phyloP scores from a whole-genome alignment of 2,113 vertebrate species.

The Motacilla tschutschensis region DNA sequence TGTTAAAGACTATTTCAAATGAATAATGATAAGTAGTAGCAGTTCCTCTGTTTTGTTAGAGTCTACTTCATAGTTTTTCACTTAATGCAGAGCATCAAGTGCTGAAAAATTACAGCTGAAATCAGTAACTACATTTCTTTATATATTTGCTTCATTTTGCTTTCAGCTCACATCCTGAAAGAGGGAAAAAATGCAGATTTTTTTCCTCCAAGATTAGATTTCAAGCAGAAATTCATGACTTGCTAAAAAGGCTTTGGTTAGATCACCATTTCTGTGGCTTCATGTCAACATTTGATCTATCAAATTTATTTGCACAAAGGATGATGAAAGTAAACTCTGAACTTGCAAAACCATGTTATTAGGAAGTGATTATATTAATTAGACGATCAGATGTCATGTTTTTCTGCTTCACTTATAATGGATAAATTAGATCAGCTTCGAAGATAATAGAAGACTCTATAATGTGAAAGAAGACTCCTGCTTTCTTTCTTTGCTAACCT shows the following conservation, averaged over 20 bases:
- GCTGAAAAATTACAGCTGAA: background rate
- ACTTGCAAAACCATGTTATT: slow-evolving; percentile 1
- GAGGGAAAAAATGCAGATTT: background rate
- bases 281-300: slow-evolving; percentile 15
- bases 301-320: slow-evolving; percentile 12
- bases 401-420: background rate
- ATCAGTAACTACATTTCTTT: background rate
- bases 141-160: background rate
- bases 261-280: background rate
- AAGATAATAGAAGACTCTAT: background rate
- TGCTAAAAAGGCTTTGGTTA: background rate
- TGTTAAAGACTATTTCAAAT: background rate
- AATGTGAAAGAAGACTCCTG: background rate
- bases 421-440: slow-evolving; percentile 16
- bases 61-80: background rate
- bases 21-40: background rate
- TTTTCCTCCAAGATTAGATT: background rate
- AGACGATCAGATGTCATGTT: background rate
- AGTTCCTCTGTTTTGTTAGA: background rate
- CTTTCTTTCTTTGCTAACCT: background rate
- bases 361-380: slow-evolving; percentile 29
- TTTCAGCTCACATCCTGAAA: background rate
- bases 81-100: background rate
- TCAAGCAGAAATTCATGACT: background rate
- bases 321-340: slow-evolving; percentile 22